Evolutionary conservation across 2,797 vertebrate genomes (phyloP).

Genomic region (Esox masquinongy): DNA sequence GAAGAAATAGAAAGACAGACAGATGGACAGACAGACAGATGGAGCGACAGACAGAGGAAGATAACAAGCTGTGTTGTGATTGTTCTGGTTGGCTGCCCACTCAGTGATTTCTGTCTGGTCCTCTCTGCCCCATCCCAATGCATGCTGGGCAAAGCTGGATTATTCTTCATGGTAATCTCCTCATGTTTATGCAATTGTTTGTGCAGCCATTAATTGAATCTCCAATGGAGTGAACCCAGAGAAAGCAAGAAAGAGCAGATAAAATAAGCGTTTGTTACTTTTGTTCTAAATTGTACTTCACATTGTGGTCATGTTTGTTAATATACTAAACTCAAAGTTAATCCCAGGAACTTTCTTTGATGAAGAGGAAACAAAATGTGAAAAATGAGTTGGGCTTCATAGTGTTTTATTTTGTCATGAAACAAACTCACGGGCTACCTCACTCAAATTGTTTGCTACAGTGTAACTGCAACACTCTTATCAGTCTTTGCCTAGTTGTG

Average conservation of each 20-base stretch:
- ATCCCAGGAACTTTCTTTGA: background rate
- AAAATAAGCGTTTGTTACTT: background rate
- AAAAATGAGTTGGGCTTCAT: background rate
- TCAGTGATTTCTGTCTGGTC: constrained; percentile 40
- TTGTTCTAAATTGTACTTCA: background rate
- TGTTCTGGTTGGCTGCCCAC: constrained; percentile 25
- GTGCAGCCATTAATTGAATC: constrained; percentile 61
- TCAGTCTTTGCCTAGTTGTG: background rate
- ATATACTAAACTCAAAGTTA: background rate
- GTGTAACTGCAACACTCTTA: background rate
- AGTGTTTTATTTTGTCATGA: background rate
- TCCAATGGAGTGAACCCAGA: constrained; percentile 65
- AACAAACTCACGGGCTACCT: background rate
- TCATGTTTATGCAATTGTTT: constrained; percentile 73
- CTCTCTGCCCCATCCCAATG: constrained; percentile 54
- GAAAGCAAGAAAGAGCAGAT: constrained; percentile 34
- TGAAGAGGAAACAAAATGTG: background rate
- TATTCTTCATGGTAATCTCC: constrained; percentile 66
- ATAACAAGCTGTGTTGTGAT: constrained; percentile 2
- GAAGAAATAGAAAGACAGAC: background rate
- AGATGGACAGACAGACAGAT: background rate
- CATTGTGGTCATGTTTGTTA: background rate
- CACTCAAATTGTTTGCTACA: background rate
- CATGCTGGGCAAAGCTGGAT: constrained; percentile 58
- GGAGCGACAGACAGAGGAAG: background rate